Percentiles rank a stretch among this genome's conserved stretches.
Conservation (phyloP, 2,113 vertebrate genomes). For the Haliaeetus leucogaster region DNA sequence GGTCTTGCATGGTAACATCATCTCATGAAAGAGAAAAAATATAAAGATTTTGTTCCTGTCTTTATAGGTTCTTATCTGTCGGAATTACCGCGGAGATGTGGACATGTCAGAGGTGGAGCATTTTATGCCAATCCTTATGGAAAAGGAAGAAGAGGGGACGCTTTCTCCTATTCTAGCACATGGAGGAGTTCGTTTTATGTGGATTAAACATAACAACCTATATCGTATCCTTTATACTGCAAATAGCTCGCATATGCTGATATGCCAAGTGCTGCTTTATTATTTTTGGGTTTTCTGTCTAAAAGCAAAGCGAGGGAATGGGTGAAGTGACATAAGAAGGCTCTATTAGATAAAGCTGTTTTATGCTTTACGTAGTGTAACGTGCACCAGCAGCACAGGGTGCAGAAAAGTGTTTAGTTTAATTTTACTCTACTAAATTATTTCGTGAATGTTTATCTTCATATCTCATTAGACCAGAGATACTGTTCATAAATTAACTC, state of each 20-base stretch:
- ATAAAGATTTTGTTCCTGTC: rapidly evolving
- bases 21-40: rapidly evolving
- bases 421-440: background rate
- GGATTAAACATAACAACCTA: conserved; percentile 98
- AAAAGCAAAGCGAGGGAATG: conserved; percentile 28
- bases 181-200: conserved; percentile 96
- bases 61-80: conserved; percentile 89
- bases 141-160: conserved; percentile 94
- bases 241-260: rapidly evolving
- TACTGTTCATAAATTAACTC: background rate
- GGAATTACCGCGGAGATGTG: conserved; percentile 96
- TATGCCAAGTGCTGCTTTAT: rapidly evolving
- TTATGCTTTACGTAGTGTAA: rapidly evolving
- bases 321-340: background rate
- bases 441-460: background rate
- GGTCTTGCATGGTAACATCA: rapidly evolving
- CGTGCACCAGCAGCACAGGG: background rate
- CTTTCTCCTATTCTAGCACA: conserved; percentile 95
- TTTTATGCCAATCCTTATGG: conserved; percentile 98
- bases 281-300: background rate
- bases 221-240: conserved; percentile 87
- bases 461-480: background rate
- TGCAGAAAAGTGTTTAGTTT: background rate
- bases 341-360: rapidly evolving
- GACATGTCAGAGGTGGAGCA: conserved; percentile 99